Base-by-base conservation (phyloP, 2,888 invertebrate species). In the Gnatocerus cornutus region DNA sequence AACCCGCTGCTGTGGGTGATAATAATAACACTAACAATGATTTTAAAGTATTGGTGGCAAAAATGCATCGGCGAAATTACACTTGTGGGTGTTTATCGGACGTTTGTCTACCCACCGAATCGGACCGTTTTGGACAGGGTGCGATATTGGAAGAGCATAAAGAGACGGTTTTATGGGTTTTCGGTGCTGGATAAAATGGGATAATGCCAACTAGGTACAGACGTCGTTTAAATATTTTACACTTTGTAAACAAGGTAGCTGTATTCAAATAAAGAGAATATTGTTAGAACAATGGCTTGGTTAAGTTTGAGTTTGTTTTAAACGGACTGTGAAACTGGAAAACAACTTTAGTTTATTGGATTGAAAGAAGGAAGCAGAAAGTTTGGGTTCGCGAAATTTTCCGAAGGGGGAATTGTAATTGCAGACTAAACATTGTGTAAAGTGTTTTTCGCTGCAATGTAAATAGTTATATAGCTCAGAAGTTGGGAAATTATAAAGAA, bases 61-160 rank as follows among this genome's bases (percentile, higher is more conserved):
- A 55, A 55, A 37, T 14, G 21, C 21, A 29, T 27, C 50, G 16
- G 10, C 16, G 14, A 29, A 50, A 50, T 46, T 16, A n/a, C 8
- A 16, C 27, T 46, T 29, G 56, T 56, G 56, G 56, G 56, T 43
- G 56, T 56, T 55, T 56, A 43, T 55, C 37, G 46, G 7, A 21
- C 21, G 3, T 5, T 16, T 46, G 8, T 50, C 14, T 50, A 41
- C 41, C 56, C 43, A 56, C 56, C 56, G 12, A 21, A 41, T 4
- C 56, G 14, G 56, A 14, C 56, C 56, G 12, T 41, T 56, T 56
- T 56, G 43, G 56, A 21, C 39, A 43, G 56, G 56, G 56, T 56
- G 56, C 56, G 56, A 56, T 56, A 56, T 39, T 43, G 56, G 21
- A 14, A 41, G 12, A n/a, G 41, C 37, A 43, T 56, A 56, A 56